These are phyloP conservation scores for Ladona fulva DNA, from an alignment of 1,140 invertebrate species.

Conservation along the genomic window DNA sequence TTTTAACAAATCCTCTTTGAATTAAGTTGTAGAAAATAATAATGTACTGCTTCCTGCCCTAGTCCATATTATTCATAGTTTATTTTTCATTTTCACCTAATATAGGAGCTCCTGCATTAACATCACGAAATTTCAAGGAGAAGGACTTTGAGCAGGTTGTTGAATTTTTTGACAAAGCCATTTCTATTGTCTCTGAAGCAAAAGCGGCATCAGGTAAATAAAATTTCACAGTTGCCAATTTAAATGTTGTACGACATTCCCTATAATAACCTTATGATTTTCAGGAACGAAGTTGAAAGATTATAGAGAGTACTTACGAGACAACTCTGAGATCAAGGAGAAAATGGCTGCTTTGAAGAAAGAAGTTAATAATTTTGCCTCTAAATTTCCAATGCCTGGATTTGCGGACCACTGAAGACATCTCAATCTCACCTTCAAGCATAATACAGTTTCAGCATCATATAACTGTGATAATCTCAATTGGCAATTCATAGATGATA, in stretches of 20 bases:
- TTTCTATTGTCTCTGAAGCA: constrained; percentile 34
- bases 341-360: constrained; percentile 36
- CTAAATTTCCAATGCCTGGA: constrained; percentile 48
- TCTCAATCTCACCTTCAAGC: background rate
- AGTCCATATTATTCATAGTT: too few relatives aligned
- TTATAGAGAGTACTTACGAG: constrained; percentile 43
- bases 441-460: background rate
- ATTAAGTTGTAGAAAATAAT: too few relatives aligned
- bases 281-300: constrained; percentile 39
- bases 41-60: too few relatives aligned
- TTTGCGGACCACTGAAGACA: constrained; percentile 35
- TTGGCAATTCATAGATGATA: background rate
- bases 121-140: constrained; percentile 50
- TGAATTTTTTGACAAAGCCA: constrained; percentile 49
- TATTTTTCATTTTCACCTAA: too few relatives aligned
- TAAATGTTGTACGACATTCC: too few relatives aligned
- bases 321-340: constrained; percentile 33
- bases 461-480: background rate
- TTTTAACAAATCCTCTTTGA: too few relatives aligned
- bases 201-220: constrained; percentile 33
- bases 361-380: constrained; percentile 46
- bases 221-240: background rate
- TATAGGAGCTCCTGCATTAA: constrained; percentile 47
- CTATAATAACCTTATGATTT: constrained; percentile 14
- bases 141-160: constrained; percentile 51